Conservation (phyloP, 2,888 invertebrate genomes). For the Achlya flavicornis region DNA sequence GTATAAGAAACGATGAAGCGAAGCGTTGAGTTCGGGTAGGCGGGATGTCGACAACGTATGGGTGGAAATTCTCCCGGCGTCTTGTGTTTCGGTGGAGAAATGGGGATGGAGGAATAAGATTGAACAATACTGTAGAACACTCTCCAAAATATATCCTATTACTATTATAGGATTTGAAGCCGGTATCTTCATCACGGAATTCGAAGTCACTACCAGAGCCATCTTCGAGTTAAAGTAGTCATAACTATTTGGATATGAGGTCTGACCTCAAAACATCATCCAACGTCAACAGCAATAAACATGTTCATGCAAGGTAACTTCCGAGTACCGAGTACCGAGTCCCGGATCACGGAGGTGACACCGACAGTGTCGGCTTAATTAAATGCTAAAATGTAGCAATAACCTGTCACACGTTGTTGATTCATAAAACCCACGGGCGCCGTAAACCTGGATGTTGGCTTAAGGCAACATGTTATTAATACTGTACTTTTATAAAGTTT, state of each 20-base stretch:
- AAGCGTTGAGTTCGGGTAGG: too few relatives aligned
- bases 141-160: too few relatives aligned
- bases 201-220: too few relatives aligned
- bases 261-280: neutral
- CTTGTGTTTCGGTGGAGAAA: too few relatives aligned
- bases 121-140: too few relatives aligned
- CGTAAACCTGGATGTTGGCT: conserved; percentile 19
- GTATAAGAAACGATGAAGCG: too few relatives aligned
- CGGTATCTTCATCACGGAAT: too few relatives aligned
- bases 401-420: conserved; percentile 27
- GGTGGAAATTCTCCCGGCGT: too few relatives aligned
- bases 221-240: neutral
- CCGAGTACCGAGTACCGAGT: neutral
- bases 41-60: too few relatives aligned
- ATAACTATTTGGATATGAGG: neutral
- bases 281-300: conserved; percentile 14
- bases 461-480: neutral
- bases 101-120: too few relatives aligned
- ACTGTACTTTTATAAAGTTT: neutral
- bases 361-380: conserved; percentile 35
- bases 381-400: conserved; percentile 16
- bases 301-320: conserved; percentile 9
- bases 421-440: conserved; percentile 27
- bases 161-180: too few relatives aligned
- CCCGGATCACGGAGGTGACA: conserved; percentile 16